A percentile compares a stretch with the other conserved stretches of the same genome.
Conservation (phyloP, 2,797 vertebrate species). For the Syndactyla subalaris region DNA sequence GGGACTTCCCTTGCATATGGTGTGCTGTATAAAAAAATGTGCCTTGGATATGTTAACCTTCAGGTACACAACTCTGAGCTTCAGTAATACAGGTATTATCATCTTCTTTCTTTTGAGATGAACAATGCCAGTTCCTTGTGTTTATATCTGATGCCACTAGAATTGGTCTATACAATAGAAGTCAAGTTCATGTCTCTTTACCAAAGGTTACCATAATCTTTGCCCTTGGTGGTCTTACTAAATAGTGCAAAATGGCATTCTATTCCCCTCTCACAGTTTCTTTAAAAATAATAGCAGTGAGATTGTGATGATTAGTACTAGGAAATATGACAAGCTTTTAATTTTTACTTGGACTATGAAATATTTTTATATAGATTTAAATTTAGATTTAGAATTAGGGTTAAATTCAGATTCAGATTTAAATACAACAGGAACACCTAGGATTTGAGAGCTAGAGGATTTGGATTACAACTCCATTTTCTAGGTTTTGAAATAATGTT, state of each 20-base stretch:
- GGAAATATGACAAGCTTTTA: not conserved
- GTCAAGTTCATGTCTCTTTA: not conserved
- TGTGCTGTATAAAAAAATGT: not conserved
- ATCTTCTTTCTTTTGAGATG: not conserved
- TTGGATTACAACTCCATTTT: not conserved
- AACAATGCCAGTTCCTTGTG: not conserved
- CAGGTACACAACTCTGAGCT: not conserved
- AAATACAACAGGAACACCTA: not conserved
- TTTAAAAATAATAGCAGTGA: not conserved
- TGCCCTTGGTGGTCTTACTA: not conserved
- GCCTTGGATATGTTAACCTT: not conserved
- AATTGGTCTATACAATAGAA: not conserved
- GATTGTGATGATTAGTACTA: not conserved
- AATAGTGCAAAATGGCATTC: not conserved
- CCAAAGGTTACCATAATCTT: not conserved
- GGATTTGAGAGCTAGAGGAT: not conserved
- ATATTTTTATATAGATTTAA: not conserved
- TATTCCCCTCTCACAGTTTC: not conserved
- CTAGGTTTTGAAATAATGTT: not conserved
- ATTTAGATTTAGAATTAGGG: not conserved
- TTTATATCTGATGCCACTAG: not conserved
- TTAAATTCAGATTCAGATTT: not conserved
- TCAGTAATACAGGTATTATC: not conserved
- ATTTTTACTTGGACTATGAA: not conserved
- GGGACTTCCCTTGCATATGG: not conserved